Evolutionary conservation across 2,888 invertebrate species (phyloP).

Genomic region (Sericinus montela): DNA sequence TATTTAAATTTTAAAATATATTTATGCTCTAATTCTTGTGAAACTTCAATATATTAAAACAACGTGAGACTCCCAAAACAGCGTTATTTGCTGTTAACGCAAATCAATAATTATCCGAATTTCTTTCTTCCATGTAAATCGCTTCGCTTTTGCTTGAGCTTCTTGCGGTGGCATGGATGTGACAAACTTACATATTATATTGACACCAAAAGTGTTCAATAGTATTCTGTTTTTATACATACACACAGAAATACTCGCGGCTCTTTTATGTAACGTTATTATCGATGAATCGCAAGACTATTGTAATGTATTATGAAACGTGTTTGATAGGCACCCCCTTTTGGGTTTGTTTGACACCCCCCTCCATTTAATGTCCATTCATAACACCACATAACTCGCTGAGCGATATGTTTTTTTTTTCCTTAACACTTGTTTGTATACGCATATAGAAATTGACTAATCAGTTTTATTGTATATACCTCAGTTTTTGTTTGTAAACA

Average conservation of each 20-base stretch:
- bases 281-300: too few relatives aligned
- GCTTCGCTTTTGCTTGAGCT: constrained; percentile 77
- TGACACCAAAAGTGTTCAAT: too few relatives aligned
- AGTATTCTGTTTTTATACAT: too few relatives aligned
- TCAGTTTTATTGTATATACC: constrained; percentile 38
- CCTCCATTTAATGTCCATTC: constrained; percentile 30
- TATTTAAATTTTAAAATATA: too few relatives aligned
- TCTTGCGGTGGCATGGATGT: constrained; percentile 59
- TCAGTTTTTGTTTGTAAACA: constrained; percentile 33
- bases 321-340: too few relatives aligned
- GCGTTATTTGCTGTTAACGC: constrained; percentile 18
- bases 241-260: too few relatives aligned
- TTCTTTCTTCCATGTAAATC: constrained; percentile 39
- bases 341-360: not conserved
- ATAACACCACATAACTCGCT: constrained; percentile 56
- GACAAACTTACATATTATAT: constrained; percentile 22
- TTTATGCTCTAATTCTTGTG: too few relatives aligned
- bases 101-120: constrained; percentile 10
- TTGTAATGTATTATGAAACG: too few relatives aligned
- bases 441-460: constrained; percentile 66
- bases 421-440: constrained; percentile 78
- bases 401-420: constrained; percentile 64
- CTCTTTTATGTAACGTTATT: too few relatives aligned
- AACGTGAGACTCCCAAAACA: constrained; percentile 25
- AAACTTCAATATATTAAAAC: too few relatives aligned